Conservation (phyloP, 2,888 invertebrate species). For the Nomada ferruginata region DNA sequence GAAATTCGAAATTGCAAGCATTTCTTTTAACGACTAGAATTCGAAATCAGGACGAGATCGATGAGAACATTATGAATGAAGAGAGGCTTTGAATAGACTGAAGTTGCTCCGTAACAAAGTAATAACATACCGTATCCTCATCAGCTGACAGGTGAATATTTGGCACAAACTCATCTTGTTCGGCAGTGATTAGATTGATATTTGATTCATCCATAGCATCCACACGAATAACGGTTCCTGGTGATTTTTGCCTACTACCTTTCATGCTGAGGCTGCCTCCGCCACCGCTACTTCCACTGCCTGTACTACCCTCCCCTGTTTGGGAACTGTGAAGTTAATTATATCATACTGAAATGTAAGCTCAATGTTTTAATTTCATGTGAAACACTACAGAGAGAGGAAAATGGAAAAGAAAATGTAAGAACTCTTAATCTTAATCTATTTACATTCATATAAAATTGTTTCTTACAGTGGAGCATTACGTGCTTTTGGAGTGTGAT, state of each 20-base stretch:
- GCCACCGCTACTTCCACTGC: constrained; percentile 80
- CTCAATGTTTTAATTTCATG: constrained; percentile 27
- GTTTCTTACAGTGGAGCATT: constrained; percentile 80
- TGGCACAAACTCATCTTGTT: constrained; percentile 80
- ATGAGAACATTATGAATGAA: not conserved
- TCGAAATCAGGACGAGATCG: not conserved
- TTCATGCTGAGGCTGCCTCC: constrained; percentile 76
- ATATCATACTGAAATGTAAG: constrained; percentile 10
- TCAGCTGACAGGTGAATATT: constrained; percentile 80
- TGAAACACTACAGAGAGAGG: constrained; percentile 34
- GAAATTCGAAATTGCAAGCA: not conserved
- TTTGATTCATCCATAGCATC: constrained; percentile 80
- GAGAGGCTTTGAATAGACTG: not conserved
- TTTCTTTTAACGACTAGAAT: not conserved
- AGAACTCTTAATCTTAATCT: constrained; percentile 35
- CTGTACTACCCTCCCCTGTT: constrained; percentile 80
- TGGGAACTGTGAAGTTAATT: constrained; percentile 73
- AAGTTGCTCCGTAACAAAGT: constrained; percentile 2
- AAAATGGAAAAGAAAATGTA: not conserved
- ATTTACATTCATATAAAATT: constrained; percentile 21
- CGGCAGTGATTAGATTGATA: constrained; percentile 76
- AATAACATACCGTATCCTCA: constrained; percentile 79
- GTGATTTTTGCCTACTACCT: constrained; percentile 80
- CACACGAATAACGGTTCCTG: constrained; percentile 78
- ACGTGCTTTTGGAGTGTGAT: constrained; percentile 80